phyloP scores from a whole-genome alignment of 2,113 vertebrate species.

The Varanus komodoensis region DNA sequence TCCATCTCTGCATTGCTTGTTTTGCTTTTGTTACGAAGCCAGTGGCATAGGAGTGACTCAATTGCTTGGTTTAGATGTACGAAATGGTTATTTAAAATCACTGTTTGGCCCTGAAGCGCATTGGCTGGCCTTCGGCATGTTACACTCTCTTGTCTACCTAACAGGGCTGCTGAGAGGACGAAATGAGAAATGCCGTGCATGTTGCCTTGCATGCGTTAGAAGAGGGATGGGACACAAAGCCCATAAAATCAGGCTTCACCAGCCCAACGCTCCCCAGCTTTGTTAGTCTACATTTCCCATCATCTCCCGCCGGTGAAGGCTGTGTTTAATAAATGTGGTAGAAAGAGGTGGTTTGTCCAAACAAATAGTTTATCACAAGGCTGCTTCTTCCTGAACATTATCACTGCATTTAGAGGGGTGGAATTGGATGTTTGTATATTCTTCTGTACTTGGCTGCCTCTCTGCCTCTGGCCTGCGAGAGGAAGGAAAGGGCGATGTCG shows the following conservation, averaged over 20 bases:
- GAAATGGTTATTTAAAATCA: neutral
- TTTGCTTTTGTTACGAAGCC: neutral
- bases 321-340: neutral
- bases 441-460: too few relatives aligned
- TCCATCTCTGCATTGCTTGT: neutral
- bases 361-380: neutral
- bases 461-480: too few relatives aligned
- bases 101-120: neutral
- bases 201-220: neutral
- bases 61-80: neutral
- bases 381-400: neutral
- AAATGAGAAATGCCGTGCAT: neutral
- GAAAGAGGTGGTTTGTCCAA: neutral
- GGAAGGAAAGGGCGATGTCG: too few relatives aligned
- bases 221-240: neutral
- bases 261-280: neutral
- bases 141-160: neutral
- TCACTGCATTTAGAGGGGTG: neutral
- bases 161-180: neutral
- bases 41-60: neutral
- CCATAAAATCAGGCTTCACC: neutral
- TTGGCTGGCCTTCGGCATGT: neutral
- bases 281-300: neutral
- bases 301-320: neutral
- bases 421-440: neutral